Base-by-base conservation (phyloP, 2,113 vertebrate species). In the Calyptommatus sinebrachiatus region DNA sequence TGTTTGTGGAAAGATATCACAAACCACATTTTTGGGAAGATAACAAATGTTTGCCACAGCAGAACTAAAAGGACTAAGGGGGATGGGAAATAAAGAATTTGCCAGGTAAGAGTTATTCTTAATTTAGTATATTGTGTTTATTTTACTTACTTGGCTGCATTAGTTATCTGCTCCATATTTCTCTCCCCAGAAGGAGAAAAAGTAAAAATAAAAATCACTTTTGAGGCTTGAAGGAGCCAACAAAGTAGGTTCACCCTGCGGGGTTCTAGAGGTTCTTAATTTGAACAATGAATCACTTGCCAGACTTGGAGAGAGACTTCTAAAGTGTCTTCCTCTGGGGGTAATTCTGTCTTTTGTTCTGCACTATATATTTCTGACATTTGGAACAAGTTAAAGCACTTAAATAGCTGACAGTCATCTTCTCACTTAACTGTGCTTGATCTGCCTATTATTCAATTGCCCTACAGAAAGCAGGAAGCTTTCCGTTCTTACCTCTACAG, bases 261-360 rank as follows among this genome's bases (percentile, higher is more conserved):
- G 85, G 79, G 74, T 83, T 91, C 81, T 84, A 71, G 76, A 83
- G 78, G 20, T 85, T 85, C 87, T 89, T 90, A 88, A 91, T 89
- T 91, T 89, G 87, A 88, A 85, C 82, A 75, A 81, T 91, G 88
- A 91, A 92, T 92, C 89, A 88, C 77, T 88, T 85, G 84, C 24
- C 79, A 63, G 71, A 71, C 71, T 0, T 5, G 85, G 80, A 89
- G 60, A 86, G 71, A 84, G 60, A 61, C 12, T 84, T 69, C 48
- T 88, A 31, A 84, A 88, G 70, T 77, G 45, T 6, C 35, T 83
- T 87, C 79, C 79, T 90, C 60, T 1, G 61, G 24, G 81, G 6
- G 16, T 71, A 78, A 84, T 89, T 86, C 81, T 89, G 26, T 63
- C 46, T 87, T 86, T 76, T 82, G 68, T 85, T 90, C 82, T 87